Evolutionary conservation across 2,888 invertebrate species (phyloP).

Genomic region (Laothoe populi): DNA sequence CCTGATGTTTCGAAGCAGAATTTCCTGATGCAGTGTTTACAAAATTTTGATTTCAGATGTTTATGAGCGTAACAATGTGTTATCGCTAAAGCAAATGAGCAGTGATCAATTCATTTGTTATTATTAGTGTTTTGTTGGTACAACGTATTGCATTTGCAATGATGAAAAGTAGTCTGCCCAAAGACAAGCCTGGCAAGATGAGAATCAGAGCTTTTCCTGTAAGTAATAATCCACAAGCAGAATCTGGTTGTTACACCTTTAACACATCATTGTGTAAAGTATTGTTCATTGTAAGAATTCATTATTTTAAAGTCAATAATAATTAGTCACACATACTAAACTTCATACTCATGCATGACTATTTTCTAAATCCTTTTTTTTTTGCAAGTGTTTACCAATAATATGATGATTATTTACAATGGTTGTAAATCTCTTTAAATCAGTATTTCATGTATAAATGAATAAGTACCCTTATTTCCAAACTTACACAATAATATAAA

Average conservation of each 20-base stretch:
- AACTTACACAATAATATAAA: no score
- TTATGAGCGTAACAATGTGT: constrained; percentile 74
- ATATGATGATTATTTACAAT: no score
- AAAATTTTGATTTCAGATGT: constrained; percentile 70
- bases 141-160: constrained; percentile 70
- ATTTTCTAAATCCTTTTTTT: no score
- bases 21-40: constrained; percentile 42
- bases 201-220: constrained; percentile 99
- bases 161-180: constrained; percentile 91
- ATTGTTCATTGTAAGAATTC: not conserved
- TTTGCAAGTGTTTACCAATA: no score
- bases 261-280: not conserved
- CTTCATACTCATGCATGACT: no score
- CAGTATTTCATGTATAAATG: no score
- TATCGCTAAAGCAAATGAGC: constrained; percentile 73
- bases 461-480: no score
- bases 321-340: no score
- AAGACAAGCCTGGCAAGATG: constrained; percentile 97
- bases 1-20: constrained; percentile 3
- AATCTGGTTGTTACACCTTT: not conserved
- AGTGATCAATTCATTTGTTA: constrained; percentile 54
- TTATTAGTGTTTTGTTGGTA: constrained; percentile 64
- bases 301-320: no score
- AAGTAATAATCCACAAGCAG: constrained; percentile 77
- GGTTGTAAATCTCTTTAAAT: no score